Percentiles rank a stretch among this genome's conserved stretches.
Conservation (phyloP, 2,888 invertebrate genomes). For the Limnephilus marmoratus region DNA sequence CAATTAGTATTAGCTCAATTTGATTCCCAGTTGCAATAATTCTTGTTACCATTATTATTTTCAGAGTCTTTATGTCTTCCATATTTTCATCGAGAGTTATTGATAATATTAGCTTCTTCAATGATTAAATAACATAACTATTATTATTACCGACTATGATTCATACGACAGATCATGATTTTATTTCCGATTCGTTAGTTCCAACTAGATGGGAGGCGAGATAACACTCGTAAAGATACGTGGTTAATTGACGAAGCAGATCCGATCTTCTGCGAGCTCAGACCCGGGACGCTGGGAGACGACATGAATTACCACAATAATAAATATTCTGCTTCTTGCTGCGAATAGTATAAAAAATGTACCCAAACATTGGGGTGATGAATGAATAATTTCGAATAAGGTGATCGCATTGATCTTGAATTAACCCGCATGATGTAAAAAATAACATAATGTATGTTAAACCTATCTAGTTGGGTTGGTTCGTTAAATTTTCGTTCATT, state of each 20-base stretch:
- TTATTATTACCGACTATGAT: background rate
- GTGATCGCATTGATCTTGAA: background rate
- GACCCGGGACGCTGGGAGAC: background rate
- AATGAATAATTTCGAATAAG: background rate
- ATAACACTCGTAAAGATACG: constrained; percentile 12
- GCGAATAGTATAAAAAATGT: background rate
- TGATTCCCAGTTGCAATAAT: too few relatives aligned
- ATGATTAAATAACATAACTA: background rate
- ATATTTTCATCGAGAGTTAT: too few relatives aligned
- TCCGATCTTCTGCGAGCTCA: background rate
- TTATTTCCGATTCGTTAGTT: constrained; percentile 51
- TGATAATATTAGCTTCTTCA: too few relatives aligned
- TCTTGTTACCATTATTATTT: too few relatives aligned
- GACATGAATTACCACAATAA: background rate
- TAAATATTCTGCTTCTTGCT: background rate
- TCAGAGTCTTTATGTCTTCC: too few relatives aligned
- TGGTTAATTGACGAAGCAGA: constrained; percentile 31
- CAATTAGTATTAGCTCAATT: too few relatives aligned
- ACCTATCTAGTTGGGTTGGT: too few relatives aligned
- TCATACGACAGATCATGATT: constrained; percentile 33
- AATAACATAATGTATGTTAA: background rate
- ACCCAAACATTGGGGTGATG: background rate
- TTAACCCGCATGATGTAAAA: background rate
- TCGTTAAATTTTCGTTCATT: too few relatives aligned
- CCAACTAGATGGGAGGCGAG: constrained; percentile 14